Evolutionary conservation across 2,113 vertebrate genomes (phyloP), one percentile per base, ranked within the genome.

Genomic region (Phoenicopterus ruber): DNA sequence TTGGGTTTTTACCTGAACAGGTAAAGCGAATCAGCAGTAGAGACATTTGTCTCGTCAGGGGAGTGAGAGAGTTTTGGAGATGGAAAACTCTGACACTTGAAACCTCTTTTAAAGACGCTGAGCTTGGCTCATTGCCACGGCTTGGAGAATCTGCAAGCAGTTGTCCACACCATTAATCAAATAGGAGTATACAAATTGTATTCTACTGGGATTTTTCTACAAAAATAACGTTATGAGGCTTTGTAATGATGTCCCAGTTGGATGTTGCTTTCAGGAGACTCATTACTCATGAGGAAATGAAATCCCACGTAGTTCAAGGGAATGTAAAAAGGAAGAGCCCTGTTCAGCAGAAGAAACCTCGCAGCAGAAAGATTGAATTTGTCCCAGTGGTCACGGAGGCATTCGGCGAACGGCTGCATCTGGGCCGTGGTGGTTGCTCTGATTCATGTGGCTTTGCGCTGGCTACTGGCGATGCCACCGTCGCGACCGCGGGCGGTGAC

Each of bases 161-260:
- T 88, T 95, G 86, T 92, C 79, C 66, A 21, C 47, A 22, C 54
- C 70, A 20, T 92, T 92, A 95, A 92, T 96, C 95, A 96, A 93
- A 91, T 24, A 61, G 44, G 49, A 78, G 61, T 65, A 81, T 82
- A 67, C 15, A 20, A 13, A 57, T 93, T 90, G 72, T 44, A 92
- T 93, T 97, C 82, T 46, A 26, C 31, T 78, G 66, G 79, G 92
- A 82, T 80, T 88, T 94, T 85, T 82, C 72, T 70, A 49, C 63
- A 52, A 52, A 96, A 77, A 59, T 21, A 59, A 52, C 34, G 61
- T 83, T 91, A 86, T 58, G 65, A 84, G 57, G 50, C 76, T 96
- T 95, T 94, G 88, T 81, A 96, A 88, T 87, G 61, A 65, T 36
- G 67, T 92, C 86, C 59, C 89, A 70, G 93, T 92, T 94, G 91